Evolutionary conservation across 2,113 vertebrate species (phyloP), one percentile per base, ranked within the genome.

Genomic region (Mustela lutreola): DNA sequence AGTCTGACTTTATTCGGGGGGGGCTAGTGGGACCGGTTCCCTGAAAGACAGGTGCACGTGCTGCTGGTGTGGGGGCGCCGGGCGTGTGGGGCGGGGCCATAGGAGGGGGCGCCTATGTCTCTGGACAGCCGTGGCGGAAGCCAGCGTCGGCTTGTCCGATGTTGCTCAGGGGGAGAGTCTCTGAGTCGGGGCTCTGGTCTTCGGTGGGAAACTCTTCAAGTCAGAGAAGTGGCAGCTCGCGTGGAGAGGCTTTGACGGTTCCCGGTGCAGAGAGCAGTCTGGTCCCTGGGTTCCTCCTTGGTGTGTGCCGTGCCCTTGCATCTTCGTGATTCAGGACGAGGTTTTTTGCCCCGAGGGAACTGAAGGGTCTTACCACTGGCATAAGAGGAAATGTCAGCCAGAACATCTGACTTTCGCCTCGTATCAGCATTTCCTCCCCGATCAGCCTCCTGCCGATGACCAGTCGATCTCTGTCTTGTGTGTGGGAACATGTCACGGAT

Each of bases 361-460:
- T 21, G 62, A 70, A 62, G 75, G n/a, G 0, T 9, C 8, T 45
- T 21, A 58, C 62, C 7, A 0, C 76, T 71, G 26, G 18, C 7
- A 48, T 0, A 2, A 28, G 1, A 15, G 63, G 39, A 8, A 5
- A 11, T 2, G 3, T 28, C 36, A 24, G 70, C n/a, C 26, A 45
- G 16, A n/a, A 12, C 5, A 0, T 28, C 60, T 10, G 11, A 21
- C 76, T 18, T 18, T 36, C 7, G 4, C 19, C 18, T 0, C 0
- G 0, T 1, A 9, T 22, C 58, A 60, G 19, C 2, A 10, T 39
- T 56, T 56, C 18, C 33, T 45, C n/a, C 36, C 2, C 19, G 0
- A 0, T 9, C 0, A 4, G 7, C 6, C 3, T 42, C 81, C 7
- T 31, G 26, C 7, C 12, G 0, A 1, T 2, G 39, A 7, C 16